These are phyloP conservation scores for Vidua macroura DNA, from an alignment of 2,113 vertebrate species.

Conservation along the genomic window DNA sequence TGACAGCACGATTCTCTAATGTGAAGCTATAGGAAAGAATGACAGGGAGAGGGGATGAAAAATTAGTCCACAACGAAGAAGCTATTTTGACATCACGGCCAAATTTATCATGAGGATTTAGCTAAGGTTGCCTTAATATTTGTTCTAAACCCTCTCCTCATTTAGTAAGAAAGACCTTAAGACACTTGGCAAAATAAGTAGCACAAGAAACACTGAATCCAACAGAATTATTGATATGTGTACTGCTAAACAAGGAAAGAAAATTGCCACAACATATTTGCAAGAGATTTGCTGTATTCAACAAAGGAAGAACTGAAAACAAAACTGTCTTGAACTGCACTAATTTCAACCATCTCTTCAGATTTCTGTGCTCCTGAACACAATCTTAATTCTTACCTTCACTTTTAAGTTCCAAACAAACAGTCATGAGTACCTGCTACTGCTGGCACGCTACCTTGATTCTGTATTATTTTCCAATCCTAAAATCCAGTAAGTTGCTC, in stretches of 20 bases:
- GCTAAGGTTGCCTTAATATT: not conserved
- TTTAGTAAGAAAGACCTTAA: not conserved
- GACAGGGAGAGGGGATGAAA: not conserved
- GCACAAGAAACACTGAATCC: not conserved
- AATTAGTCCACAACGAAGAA: not conserved
- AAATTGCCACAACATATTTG: not conserved
- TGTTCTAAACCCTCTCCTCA: not conserved
- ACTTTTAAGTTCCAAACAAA: not conserved
- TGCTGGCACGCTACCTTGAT: not conserved
- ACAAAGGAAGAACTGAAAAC: not conserved
- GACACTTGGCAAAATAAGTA: constrained; percentile 17
- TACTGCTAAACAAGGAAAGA: not conserved
- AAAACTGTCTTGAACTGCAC: not conserved
- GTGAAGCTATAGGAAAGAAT: not conserved
- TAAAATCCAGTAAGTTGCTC: not conserved
- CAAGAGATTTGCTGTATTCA: not conserved
- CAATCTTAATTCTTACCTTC: not conserved
- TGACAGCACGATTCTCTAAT: not conserved
- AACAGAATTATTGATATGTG: not conserved
- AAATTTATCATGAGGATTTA: not conserved
- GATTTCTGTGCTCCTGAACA: not conserved
- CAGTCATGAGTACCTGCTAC: not conserved
- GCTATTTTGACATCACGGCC: not conserved
- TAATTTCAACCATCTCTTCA: not conserved
- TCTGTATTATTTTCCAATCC: not conserved